Evolutionary conservation across 2,888 invertebrate genomes (phyloP).

Genomic region (Drosophila diplacantha): DNA sequence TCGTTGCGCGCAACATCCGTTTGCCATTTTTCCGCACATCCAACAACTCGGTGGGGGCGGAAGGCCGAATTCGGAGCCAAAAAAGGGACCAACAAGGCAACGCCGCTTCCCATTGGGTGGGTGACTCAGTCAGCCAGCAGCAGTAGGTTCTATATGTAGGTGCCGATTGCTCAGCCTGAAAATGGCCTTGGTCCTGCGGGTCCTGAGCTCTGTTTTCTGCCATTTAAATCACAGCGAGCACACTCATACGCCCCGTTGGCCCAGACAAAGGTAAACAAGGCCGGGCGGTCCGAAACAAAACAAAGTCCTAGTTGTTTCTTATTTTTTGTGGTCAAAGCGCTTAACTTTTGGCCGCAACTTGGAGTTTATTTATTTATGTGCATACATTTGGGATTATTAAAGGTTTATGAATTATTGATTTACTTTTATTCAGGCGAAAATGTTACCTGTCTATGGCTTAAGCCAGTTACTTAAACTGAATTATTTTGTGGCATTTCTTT

Average conservation of each 20-base stretch:
- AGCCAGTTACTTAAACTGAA: neutral
- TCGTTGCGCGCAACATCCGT: slow-evolving; percentile 60
- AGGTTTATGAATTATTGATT: slow-evolving; percentile 53
- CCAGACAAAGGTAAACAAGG: slow-evolving; percentile 53
- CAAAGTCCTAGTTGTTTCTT: neutral
- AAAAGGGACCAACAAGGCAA: slow-evolving; percentile 6
- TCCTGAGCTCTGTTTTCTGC: slow-evolving; percentile 17
- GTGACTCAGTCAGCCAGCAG: slow-evolving; percentile 6
- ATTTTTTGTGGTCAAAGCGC: slow-evolving; percentile 6
- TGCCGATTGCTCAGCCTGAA: slow-evolving; percentile 52
- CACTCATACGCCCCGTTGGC: slow-evolving; percentile 18
- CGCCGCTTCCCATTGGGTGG: slow-evolving; percentile 6
- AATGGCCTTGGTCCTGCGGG: slow-evolving; percentile 42
- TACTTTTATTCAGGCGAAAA: slow-evolving; percentile 3
- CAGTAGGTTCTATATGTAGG: slow-evolving; percentile 19
- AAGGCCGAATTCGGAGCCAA: slow-evolving; percentile 26
- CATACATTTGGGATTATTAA: slow-evolving; percentile 44
- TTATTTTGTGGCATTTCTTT: neutral
- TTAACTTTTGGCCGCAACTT: slow-evolving; percentile 45
- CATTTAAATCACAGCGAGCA: slow-evolving; percentile 38
- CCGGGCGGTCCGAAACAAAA: slow-evolving; percentile 19
- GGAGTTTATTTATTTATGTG: slow-evolving; percentile 46
- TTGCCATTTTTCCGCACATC: slow-evolving; percentile 46
- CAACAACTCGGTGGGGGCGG: slow-evolving; percentile 38
- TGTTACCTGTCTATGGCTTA: neutral